These are phyloP conservation scores for Formicarius rufipectus DNA, from an alignment of 2,113 vertebrate genomes.

Conservation along the genomic window DNA sequence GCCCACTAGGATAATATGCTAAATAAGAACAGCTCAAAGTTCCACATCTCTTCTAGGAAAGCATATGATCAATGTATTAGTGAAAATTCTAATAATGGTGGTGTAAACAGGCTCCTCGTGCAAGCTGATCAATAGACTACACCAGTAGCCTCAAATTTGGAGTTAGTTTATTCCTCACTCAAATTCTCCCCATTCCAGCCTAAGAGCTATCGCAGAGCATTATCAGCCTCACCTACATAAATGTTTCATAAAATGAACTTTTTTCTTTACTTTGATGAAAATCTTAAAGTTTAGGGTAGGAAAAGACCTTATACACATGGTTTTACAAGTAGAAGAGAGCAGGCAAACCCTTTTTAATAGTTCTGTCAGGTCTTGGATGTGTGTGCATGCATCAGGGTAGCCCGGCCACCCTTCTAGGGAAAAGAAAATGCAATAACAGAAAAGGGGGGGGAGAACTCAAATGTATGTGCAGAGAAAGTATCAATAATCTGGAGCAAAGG, in stretches of 20 bases:
- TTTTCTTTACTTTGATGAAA: not conserved
- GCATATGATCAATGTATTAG: not conserved
- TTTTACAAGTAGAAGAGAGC: not conserved
- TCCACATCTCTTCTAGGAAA: not conserved
- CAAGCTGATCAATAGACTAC: not conserved
- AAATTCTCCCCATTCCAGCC: not conserved
- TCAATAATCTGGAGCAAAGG: not conserved
- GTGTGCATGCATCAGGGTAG: not conserved
- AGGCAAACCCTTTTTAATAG: not conserved
- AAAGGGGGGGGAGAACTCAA: not conserved
- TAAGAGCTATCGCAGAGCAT: not conserved
- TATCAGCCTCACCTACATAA: not conserved
- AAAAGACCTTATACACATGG: not conserved
- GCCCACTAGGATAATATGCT: not conserved
- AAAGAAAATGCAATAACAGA: not conserved
- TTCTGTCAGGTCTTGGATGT: not conserved
- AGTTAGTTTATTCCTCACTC: not conserved
- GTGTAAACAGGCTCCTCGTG: not conserved
- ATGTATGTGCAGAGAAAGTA: not conserved
- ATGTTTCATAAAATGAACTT: not conserved
- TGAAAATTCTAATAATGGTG: not conserved
- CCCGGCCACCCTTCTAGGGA: not conserved
- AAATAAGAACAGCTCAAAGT: not conserved
- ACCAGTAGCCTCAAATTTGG: not conserved
- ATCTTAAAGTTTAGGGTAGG: not conserved